phyloP scores from a whole-genome alignment of 2,113 vertebrate genomes.

The Turnix velox region DNA sequence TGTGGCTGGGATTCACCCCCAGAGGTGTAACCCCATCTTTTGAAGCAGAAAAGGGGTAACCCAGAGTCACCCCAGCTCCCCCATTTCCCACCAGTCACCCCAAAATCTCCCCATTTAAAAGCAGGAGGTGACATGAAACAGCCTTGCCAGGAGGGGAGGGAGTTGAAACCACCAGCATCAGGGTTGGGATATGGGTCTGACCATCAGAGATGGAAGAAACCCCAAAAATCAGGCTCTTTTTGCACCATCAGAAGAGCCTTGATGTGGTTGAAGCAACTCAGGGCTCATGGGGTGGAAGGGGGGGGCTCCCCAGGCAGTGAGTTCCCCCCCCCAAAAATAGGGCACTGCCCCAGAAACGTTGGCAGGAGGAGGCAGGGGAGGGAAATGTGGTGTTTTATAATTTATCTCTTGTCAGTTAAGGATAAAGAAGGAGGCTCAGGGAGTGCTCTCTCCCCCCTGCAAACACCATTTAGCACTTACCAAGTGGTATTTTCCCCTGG shows the following conservation, averaged over 20 bases:
- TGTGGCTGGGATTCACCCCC: fast-evolving
- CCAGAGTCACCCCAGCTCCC: not conserved
- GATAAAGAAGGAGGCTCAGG: not conserved
- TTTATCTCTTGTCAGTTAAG: not conserved
- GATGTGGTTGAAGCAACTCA: not conserved
- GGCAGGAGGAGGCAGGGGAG: not conserved
- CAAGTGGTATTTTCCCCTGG: not conserved
- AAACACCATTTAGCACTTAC: not conserved
- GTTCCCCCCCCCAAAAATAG: not conserved
- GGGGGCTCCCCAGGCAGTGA: too few relatives aligned
- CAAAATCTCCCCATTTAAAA: not conserved
- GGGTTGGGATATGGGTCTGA: fast-evolving
- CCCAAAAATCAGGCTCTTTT: fast-evolving
- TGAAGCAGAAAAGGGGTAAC: not conserved
- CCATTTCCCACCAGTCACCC: not conserved
- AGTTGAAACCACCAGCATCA: too few relatives aligned
- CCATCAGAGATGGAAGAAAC: not conserved
- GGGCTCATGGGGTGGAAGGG: too few relatives aligned
- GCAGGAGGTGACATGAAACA: not conserved
- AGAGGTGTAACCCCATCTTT: fast-evolving
- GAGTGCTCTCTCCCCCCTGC: not conserved
- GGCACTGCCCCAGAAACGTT: not conserved
- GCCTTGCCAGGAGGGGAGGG: too few relatives aligned
- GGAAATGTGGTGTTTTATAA: not conserved
- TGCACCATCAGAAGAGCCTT: not conserved